Conservation (phyloP, 1,140 invertebrate species). For the Odontomachus brunneus region DNA sequence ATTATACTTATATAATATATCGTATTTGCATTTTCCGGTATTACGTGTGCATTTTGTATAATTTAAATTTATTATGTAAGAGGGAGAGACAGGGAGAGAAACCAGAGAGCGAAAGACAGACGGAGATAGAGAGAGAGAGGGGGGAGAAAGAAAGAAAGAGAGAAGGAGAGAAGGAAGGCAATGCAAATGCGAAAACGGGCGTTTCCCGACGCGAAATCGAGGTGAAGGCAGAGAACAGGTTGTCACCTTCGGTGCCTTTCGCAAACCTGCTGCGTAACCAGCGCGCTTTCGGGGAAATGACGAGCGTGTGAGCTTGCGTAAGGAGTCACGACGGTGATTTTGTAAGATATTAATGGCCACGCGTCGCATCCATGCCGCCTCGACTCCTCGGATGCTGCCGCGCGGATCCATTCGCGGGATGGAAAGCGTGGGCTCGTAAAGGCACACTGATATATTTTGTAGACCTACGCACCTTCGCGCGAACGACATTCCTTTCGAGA, state of each 20-base stretch:
- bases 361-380: too few relatives aligned
- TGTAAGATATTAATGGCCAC: slow-evolving; percentile 14
- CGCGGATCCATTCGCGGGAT: slow-evolving; percentile 37
- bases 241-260: slow-evolving; percentile 41
- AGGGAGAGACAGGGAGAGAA: too few relatives aligned
- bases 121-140: too few relatives aligned
- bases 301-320: slow-evolving; percentile 42
- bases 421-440: slow-evolving; percentile 67
- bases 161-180: background rate
- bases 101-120: too few relatives aligned
- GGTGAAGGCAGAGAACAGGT: slow-evolving; percentile 51
- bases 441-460: slow-evolving; percentile 73
- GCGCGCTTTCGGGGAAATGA: slow-evolving; percentile 58
- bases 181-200: background rate
- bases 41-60: too few relatives aligned
- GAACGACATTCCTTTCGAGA: slow-evolving; percentile 72
- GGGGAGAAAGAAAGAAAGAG: background rate
- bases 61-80: too few relatives aligned
- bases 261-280: slow-evolving; percentile 38
- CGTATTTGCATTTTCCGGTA: too few relatives aligned
- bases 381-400: slow-evolving; percentile 32
- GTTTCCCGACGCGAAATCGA: slow-evolving; percentile 39
- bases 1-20: too few relatives aligned
- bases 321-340: slow-evolving; percentile 53
- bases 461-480: slow-evolving; percentile 66